Percentiles rank a stretch among this genome's conserved stretches.
Conservation (phyloP, 2,888 invertebrate genomes). For the Galeopsomyia nigrocyanea region DNA sequence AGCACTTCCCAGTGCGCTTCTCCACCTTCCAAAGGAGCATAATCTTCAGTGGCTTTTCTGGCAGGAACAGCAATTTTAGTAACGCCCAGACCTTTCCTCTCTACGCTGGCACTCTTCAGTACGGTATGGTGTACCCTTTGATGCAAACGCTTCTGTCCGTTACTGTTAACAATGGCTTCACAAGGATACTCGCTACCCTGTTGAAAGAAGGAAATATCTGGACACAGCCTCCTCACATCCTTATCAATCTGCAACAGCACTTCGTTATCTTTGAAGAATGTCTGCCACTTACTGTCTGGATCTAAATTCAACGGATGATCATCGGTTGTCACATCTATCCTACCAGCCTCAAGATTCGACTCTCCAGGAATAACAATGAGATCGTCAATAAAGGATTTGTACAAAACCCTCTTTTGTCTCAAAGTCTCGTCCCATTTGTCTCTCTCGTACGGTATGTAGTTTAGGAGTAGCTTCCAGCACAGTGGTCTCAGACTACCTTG, state of each 20-base stretch:
- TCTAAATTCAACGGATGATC: conserved; percentile 96
- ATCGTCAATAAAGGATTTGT: conserved; percentile 89
- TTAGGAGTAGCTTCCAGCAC: conserved; percentile 90
- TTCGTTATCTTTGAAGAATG: conserved; percentile 97
- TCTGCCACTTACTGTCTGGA: conserved; percentile 96
- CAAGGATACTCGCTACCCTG: conserved; percentile 93
- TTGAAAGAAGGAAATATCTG: conserved; percentile 98
- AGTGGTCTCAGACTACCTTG: conserved; percentile 85
- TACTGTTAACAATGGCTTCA: conserved; percentile 82
- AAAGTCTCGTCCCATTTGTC: conserved; percentile 79
- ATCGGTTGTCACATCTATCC: conserved; percentile 73
- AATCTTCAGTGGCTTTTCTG: conserved; percentile 84
- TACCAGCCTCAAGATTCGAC: conserved; percentile 71
- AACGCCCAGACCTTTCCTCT: conserved; percentile 88
- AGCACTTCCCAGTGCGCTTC: conserved; percentile 99
- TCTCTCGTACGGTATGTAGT: conserved; percentile 84
- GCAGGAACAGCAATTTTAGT: conserved; percentile 84
- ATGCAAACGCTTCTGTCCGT: conserved; percentile 86
- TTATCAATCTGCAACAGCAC: conserved; percentile 98
- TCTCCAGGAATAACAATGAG: conserved; percentile 87
- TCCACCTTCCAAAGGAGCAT: conserved; percentile 88
- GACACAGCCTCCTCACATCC: conserved; percentile 92
- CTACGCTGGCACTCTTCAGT: conserved; percentile 88
- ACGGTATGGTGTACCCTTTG: conserved; percentile 89
- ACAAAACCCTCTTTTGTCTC: conserved; percentile 82